Conservation (phyloP, 2,888 invertebrate genomes). For the Pyrochroa serraticornis region DNA sequence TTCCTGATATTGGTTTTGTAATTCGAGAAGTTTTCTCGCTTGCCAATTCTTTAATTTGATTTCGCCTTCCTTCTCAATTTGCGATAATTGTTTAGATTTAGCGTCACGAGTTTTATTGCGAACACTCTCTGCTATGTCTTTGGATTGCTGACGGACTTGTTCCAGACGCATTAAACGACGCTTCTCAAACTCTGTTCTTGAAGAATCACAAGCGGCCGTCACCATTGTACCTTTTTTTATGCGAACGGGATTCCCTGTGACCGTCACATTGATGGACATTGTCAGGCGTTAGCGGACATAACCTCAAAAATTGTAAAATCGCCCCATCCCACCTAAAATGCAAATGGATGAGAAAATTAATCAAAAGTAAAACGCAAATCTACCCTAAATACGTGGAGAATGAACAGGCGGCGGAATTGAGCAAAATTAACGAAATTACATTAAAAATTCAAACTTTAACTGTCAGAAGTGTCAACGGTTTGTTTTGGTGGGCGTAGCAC, state of each 20-base stretch:
- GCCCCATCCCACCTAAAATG: background rate
- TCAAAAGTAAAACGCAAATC: too few relatives aligned
- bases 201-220: conserved; percentile 60
- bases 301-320: conserved; percentile 19
- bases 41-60: conserved; percentile 62
- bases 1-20: conserved; percentile 62
- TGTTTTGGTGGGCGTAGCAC: too few relatives aligned
- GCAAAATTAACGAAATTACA: too few relatives aligned
- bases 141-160: conserved; percentile 70
- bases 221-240: conserved; percentile 60
- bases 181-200: conserved; percentile 63
- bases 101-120: conserved; percentile 63
- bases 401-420: too few relatives aligned
- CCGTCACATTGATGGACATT: conserved; percentile 68
- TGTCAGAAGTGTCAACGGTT: too few relatives aligned
- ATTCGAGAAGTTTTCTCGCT: conserved; percentile 58
- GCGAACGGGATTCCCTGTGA: conserved; percentile 63
- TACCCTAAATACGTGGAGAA: too few relatives aligned
- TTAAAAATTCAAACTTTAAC: too few relatives aligned
- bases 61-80: conserved; percentile 60
- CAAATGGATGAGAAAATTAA: too few relatives aligned
- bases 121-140: conserved; percentile 63
- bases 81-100: conserved; percentile 59
- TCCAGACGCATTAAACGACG: conserved; percentile 65
- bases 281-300: conserved; percentile 23